Evolutionary conservation across 2,888 invertebrate genomes (phyloP).

Genomic region (Drosophila vallismaia): DNA sequence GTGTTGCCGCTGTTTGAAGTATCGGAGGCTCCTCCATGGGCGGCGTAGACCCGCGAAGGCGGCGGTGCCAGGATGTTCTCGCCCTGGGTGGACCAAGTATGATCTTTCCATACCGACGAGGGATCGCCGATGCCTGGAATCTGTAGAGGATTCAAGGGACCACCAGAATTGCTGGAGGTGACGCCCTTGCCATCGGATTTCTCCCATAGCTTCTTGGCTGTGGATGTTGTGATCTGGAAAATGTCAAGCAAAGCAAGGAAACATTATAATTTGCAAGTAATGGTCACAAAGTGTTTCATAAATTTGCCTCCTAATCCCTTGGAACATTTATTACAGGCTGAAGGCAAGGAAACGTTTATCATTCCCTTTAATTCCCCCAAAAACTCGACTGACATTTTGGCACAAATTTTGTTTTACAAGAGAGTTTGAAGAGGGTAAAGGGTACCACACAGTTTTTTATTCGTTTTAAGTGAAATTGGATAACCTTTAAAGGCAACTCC

Average conservation of each 20-base stretch:
- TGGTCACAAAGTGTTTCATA: slow-evolving; percentile 9
- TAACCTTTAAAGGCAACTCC: not conserved
- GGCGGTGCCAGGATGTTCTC: slow-evolving; percentile 91
- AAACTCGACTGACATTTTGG: slow-evolving; percentile 4
- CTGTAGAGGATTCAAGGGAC: slow-evolving; percentile 90
- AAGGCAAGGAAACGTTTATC: slow-evolving; percentile 6
- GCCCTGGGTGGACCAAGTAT: slow-evolving; percentile 97
- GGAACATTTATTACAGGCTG: not conserved
- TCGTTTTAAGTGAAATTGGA: not conserved
- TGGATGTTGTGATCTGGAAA: slow-evolving; percentile 93
- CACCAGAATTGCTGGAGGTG: slow-evolving; percentile 84
- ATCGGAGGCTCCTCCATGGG: slow-evolving; percentile 84
- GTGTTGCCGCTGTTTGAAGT: slow-evolving; percentile 85
- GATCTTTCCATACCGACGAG: slow-evolving; percentile 96
- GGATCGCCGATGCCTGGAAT: slow-evolving; percentile 86
- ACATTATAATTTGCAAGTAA: slow-evolving; percentile 12
- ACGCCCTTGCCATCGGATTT: slow-evolving; percentile 92
- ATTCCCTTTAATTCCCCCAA: not conserved
- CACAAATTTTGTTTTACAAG: not conserved
- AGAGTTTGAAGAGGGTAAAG: not conserved
- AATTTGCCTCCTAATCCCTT: slow-evolving; percentile 4
- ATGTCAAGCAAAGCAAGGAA: slow-evolving; percentile 68
- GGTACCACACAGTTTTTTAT: too few species aligned
- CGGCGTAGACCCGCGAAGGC: slow-evolving; percentile 87
- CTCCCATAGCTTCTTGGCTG: slow-evolving; percentile 97